Base-by-base conservation (phyloP, 1,140 invertebrate species). In the Drosophila sp. region DNA sequence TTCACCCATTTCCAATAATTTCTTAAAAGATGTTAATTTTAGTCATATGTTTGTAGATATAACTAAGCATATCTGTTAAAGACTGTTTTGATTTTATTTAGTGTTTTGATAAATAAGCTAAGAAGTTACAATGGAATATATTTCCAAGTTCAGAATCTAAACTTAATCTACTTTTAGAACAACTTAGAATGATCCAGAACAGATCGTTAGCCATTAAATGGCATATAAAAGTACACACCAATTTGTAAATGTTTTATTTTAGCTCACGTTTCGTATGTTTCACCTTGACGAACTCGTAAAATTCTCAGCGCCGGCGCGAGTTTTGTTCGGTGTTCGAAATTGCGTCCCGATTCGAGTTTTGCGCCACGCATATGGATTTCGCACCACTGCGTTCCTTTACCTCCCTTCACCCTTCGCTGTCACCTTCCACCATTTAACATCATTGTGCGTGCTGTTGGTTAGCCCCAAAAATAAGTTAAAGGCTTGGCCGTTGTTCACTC, bases 401-500 rank as follows among this genome's bases (percentile, higher is more conserved):
- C 18, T 7, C 2, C 57, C 16, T 16, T 2, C 6, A 6, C 13
- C 34, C 8, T 21, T 21, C 1, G 1, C 3, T 18, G 21, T 2
- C n/a, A n/a, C n/a, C 7, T 3, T 6, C 4, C 2, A 11, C 8
- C 36, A 53, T 29, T 51, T 43, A 38, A 50, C 38, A 64, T 45
- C 11, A 32, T 36, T 36, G 32, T 36, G 32, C 50, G 50, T 53
- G 50, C 21, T 53, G 29, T 38, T 53, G 50, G 3, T 18, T 21
- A 36, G 50, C 13, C 46, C 46, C 70, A 71, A 79, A 79, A 82
- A 72, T 66, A 84, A 61, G 59, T 56, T 21, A 59, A 78, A 58
- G 81, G 81, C 78, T 84, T 82, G 83, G 81, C 75, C 80, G 61
- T 50, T 7, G 76, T 53, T 50, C 70, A 82, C 51, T 51, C 56